Evolutionary conservation across 2,888 invertebrate genomes (phyloP).

Genomic region (Ditylenchus weischeri): DNA sequence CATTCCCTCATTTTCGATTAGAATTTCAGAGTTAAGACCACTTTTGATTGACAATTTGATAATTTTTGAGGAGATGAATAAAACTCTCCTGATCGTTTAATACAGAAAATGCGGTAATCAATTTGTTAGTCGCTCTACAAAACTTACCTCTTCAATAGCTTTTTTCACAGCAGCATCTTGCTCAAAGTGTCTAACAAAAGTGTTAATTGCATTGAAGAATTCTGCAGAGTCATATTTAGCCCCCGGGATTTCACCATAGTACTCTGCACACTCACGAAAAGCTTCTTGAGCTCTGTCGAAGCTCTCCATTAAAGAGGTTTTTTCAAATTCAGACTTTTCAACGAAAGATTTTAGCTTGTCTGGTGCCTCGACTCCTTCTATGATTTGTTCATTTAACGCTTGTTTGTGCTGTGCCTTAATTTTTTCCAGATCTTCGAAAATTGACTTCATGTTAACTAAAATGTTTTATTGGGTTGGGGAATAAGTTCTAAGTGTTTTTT

Average conservation of each 20-base stretch:
- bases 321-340: conserved; percentile 35
- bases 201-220: conserved; percentile 90
- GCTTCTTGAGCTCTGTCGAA: conserved; percentile 75
- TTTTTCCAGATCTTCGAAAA: conserved; percentile 85
- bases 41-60: too few relatives aligned
- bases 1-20: too few relatives aligned
- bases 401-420: conserved; percentile 85
- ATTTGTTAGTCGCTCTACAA: too few relatives aligned
- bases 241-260: conserved; percentile 76
- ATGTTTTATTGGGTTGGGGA: too few relatives aligned
- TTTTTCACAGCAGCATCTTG: conserved; percentile 25
- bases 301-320: conserved; percentile 72
- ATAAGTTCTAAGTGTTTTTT: background rate
- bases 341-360: conserved; percentile 51
- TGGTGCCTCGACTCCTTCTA: conserved; percentile 57
- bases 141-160: conserved; percentile 6
- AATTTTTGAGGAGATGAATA: too few relatives aligned
- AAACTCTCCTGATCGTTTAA: too few relatives aligned
- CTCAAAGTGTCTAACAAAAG: conserved; percentile 83
- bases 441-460: conserved; percentile 75
- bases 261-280: conserved; percentile 89
- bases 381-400: conserved; percentile 57
- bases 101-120: too few relatives aligned
- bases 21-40: too few relatives aligned
- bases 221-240: conserved; percentile 77